These are phyloP conservation scores for Dipodomys stephensi DNA, from an alignment of 2,113 vertebrate species.

Conservation along the genomic window DNA sequence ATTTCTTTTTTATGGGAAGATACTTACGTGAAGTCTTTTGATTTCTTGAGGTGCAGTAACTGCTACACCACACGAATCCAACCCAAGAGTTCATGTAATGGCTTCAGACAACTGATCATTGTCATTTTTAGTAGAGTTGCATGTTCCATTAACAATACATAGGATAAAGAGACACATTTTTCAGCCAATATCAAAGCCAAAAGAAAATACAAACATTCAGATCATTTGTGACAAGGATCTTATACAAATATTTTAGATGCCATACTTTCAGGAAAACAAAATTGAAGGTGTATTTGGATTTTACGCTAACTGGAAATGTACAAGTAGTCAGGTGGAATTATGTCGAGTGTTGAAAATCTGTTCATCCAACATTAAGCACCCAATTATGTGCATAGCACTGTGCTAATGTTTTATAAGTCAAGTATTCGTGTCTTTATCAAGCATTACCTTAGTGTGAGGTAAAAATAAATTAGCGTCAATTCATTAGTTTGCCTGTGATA, in stretches of 20 bases:
- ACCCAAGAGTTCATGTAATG: slow-evolving; percentile 78
- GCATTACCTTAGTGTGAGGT: slow-evolving; percentile 87
- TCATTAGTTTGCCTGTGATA: slow-evolving; percentile 58
- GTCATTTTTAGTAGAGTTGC: slow-evolving; percentile 20
- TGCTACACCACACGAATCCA: slow-evolving; percentile 83
- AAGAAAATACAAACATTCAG: slow-evolving; percentile 72
- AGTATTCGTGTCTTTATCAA: slow-evolving; percentile 80
- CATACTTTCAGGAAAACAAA: slow-evolving; percentile 74
- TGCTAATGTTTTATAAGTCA: slow-evolving; percentile 74
- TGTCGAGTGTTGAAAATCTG: slow-evolving; percentile 75
- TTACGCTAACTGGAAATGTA: slow-evolving; percentile 78
- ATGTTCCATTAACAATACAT: slow-evolving; percentile 52
- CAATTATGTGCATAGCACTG: slow-evolving; percentile 58
- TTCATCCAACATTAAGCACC: slow-evolving; percentile 74
- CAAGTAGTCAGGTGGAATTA: slow-evolving; percentile 75
- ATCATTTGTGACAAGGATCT: slow-evolving; percentile 71
- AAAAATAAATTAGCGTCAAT: slow-evolving; percentile 81
- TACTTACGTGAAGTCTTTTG: slow-evolving; percentile 81
- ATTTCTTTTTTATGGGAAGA: slow-evolving; percentile 80
- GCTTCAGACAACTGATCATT: slow-evolving; percentile 76
- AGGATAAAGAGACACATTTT: slow-evolving; percentile 45
- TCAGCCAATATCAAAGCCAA: slow-evolving; percentile 63
- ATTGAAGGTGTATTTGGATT: slow-evolving; percentile 32
- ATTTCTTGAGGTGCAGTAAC: slow-evolving; percentile 84
- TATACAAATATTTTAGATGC: slow-evolving; percentile 73